phyloP scores from a whole-genome alignment of 2,797 vertebrate genomes.

The Hylomyscus alleni region DNA sequence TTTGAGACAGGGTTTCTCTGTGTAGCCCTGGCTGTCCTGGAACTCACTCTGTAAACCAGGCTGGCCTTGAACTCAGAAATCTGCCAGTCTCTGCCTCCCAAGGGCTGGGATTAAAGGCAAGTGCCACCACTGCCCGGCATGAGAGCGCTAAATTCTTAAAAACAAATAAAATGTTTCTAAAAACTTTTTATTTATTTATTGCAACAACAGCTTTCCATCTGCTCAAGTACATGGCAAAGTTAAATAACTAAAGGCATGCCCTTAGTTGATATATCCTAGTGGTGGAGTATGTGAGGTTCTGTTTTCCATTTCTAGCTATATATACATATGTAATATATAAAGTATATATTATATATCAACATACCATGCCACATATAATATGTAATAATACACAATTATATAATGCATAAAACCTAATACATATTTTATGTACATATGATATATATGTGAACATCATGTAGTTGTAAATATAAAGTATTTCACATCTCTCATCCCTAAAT shows the following conservation, averaged over 20 bases:
- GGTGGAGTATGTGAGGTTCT: neutral
- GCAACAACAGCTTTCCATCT: neutral
- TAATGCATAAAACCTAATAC: too few relatives aligned
- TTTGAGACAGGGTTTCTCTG: too few relatives aligned
- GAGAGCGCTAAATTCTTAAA: constrained; percentile 1
- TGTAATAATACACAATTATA: neutral
- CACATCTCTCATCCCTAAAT: neutral
- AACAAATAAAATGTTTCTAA: neutral
- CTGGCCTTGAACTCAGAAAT: too few relatives aligned
- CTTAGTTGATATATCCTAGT: neutral
- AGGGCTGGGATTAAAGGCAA: too few relatives aligned
- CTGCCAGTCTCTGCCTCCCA: too few relatives aligned
- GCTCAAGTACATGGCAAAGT: neutral
- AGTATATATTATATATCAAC: neutral
- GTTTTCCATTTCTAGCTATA: neutral
- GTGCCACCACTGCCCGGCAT: too few relatives aligned
- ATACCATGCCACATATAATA: neutral
- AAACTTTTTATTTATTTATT: neutral
- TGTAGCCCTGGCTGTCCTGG: too few relatives aligned
- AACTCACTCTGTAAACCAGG: too few relatives aligned
- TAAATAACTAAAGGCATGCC: neutral
- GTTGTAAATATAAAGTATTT: neutral
- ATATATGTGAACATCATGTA: neutral
- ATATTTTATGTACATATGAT: too few relatives aligned
- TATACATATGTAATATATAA: neutral